Base-by-base conservation (phyloP, 64 coral and sea anemone species). In the Platygyra sinensis region DNA sequence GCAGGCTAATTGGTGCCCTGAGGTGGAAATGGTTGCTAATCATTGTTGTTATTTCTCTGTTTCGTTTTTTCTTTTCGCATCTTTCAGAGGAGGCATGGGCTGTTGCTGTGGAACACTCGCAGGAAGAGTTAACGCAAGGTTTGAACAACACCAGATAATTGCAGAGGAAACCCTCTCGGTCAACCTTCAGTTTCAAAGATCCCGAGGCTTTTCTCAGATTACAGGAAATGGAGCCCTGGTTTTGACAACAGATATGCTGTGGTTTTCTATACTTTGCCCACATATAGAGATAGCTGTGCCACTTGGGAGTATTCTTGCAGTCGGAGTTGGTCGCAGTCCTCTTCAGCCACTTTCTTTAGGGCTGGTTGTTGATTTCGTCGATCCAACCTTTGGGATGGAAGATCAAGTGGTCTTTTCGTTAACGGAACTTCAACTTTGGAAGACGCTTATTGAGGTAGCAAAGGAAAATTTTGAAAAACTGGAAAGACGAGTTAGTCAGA, bases 181-280 rank as follows among this genome's bases (percentile, higher is more conserved):
- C 3, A 84, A 50, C 16, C 81, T 84, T 17, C 30, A 50, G 13
- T 50, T 71, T 28, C 81, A 69, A 69, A 84, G 81, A 27, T 71
- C 62, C 18, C 7, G 0, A 1, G 81, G 81, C 1, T 38, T 1
- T 5, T 71, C 7, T n/a, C 81, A 84, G 38, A 39, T 50, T 1
- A n/a, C 28, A 84, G 81, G 62, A n/a, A 71, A 27, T 32, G 62
- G 81, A 14, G 81, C 81, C 18, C 62, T 84, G 38, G 63, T 84
- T 49, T 38, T 84, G 17, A 69, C 81, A 2, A 9, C 1, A n/a
- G 62, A 84, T 30, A 20, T 84, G 12, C 62, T 84, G 22, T 84
- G 81, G 63, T 84, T 84, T 24, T 8, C 5, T 84, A 17, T 50
- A 17, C 62, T 84, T 5, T 71, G 8, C 17, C 24, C 22, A 0